Conservation (phyloP, 2,888 invertebrate genomes). For the Pegoplata infirma region DNA sequence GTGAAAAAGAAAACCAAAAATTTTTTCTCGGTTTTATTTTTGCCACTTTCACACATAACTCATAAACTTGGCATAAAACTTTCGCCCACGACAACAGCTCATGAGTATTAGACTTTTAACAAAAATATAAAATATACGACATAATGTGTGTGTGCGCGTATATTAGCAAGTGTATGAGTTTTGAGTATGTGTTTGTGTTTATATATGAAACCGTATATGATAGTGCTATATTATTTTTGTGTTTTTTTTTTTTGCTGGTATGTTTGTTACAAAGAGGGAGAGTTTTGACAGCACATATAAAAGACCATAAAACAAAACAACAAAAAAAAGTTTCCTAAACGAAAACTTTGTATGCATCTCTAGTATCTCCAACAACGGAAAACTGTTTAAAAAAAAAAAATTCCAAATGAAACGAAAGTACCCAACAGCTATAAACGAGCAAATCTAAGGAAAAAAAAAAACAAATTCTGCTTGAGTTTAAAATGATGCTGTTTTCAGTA, state of each 20-base stretch:
- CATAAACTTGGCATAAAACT: conserved; percentile 75
- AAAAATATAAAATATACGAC: conserved; percentile 35
- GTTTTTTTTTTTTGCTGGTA: conserved; percentile 17
- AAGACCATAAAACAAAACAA: conserved; percentile 35
- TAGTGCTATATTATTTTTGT: conserved; percentile 6
- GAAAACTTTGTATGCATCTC: conserved; percentile 57
- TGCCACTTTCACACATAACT: conserved; percentile 75
- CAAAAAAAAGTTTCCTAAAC: conserved; percentile 49
- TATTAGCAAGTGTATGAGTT: background rate
- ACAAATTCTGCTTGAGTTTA: conserved; percentile 10
- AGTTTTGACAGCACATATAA: conserved; percentile 50
- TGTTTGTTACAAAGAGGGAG: conserved; percentile 25
- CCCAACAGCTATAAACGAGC: conserved; percentile 42
- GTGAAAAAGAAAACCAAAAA: background rate
- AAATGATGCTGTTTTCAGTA: conserved; percentile 16
- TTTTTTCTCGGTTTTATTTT: conserved; percentile 64
- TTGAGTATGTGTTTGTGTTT: background rate
- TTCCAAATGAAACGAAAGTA: conserved; percentile 27
- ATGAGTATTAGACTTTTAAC: conserved; percentile 65
- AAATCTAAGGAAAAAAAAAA: background rate
- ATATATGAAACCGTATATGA: background rate
- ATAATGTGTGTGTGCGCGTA: background rate
- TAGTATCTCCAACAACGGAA: conserved; percentile 37
- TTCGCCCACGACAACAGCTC: conserved; percentile 68
- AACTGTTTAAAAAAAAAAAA: conserved; percentile 1